Percentiles rank a stretch among this genome's conserved stretches.
These are phyloP conservation scores for Athalia circularis DNA, from an alignment of 2,888 invertebrate species.

Conservation along the genomic window DNA sequence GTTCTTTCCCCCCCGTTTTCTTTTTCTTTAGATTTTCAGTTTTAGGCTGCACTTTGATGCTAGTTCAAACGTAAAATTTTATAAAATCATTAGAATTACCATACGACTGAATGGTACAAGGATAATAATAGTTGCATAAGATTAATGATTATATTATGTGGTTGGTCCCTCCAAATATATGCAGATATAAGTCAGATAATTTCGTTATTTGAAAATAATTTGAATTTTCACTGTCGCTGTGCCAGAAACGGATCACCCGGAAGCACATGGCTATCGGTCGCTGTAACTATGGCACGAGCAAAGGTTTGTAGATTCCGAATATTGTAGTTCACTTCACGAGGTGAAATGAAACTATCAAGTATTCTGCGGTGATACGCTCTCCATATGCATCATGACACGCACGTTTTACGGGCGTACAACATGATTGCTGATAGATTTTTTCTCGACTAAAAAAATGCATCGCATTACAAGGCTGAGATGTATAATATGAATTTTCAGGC, in stretches of 20 bases:
- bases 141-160: background rate
- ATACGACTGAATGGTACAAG: constrained; percentile 10
- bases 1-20: background rate
- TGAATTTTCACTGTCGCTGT: no score
- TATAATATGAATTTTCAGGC: background rate
- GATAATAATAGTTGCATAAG: background rate
- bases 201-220: no score
- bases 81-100: constrained; percentile 16
- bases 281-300: no score
- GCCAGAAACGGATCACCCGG: no score
- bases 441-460: background rate
- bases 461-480: background rate
- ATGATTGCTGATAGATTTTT: background rate
- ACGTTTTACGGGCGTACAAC: background rate
- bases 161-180: background rate
- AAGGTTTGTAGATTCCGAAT: no score
- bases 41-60: background rate
- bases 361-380: background rate
- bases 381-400: background rate
- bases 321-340: no score
- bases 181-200: background rate
- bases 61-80: background rate
- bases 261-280: no score
- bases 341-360: no score
- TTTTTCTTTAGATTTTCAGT: background rate